A percentile compares a stretch with the other conserved stretches of the same genome.
These are phyloP conservation scores for Vandiemenella viatica DNA, from an alignment of 2,888 invertebrate species.

Conservation along the genomic window DNA sequence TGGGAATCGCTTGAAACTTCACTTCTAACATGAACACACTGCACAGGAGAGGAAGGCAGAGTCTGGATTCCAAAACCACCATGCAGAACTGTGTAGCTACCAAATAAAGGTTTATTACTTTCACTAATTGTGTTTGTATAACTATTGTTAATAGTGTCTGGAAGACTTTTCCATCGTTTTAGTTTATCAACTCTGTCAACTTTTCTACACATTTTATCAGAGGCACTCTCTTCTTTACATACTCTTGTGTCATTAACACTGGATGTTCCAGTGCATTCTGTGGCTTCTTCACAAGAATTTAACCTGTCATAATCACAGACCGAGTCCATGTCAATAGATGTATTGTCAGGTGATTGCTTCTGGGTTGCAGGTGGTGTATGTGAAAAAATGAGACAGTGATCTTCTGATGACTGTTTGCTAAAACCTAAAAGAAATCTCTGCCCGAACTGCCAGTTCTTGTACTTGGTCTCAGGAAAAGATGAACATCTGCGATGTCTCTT, in stretches of 20 bases:
- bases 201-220: too few relatives aligned
- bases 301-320: not conserved
- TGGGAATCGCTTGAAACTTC: too few relatives aligned
- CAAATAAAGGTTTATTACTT: not conserved
- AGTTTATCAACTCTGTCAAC: not conserved
- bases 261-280: not conserved
- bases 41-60: conserved; percentile 1
- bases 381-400: too few relatives aligned
- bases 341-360: too few relatives aligned
- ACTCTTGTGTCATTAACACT: not conserved
- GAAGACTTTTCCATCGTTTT: not conserved
- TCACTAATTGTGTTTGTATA: not conserved
- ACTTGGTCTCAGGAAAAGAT: conserved; percentile 33
- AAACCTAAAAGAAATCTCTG: not conserved
- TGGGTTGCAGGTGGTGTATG: too few relatives aligned
- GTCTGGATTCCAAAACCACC: conserved; percentile 15
- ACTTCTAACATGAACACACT: too few relatives aligned
- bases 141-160: not conserved
- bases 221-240: not conserved
- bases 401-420: conserved; percentile 6
- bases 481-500: conserved; percentile 38
- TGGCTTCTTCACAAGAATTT: not conserved
- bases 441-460: conserved; percentile 5
- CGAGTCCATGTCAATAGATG: too few relatives aligned
- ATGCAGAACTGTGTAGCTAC: not conserved